Evolutionary conservation across 2,888 invertebrate species (phyloP), one percentile per base, ranked within the genome.

Genomic region (Oscheius onirici): DNA sequence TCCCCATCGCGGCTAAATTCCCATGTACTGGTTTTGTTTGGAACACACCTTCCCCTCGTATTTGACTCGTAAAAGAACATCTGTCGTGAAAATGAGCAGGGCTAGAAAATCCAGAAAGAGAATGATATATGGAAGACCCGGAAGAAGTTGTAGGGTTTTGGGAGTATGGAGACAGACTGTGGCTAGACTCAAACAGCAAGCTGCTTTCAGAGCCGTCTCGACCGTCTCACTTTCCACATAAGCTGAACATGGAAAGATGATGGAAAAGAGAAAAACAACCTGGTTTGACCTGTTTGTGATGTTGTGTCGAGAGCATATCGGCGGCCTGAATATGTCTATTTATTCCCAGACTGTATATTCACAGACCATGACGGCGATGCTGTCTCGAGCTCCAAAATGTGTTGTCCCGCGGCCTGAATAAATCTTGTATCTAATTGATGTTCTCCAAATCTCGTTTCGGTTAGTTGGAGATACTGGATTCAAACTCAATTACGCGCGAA

Each of bases 21-120:
- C 15, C 3, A 34, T 34, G 8, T 34, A n/a, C n/a, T n/a, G 34
- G 3, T 34, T 34, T 34, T 6, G 3, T 34, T 34, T 34, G 8
- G 44, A 40, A 71, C 80, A 78, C 89, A 94, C 94, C 91, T 92
- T 93, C 58, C 97, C 97, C 82, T 96, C 91, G 80, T 95, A 94
- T 87, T 95, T 95, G 93, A 99, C 97, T 91, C 97, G 97, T 72
- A 96, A 95, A 80, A 97, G 93, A 95, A 97, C 96, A 90, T 99
- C 99, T 34, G 95, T 93, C 52, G 96, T 95, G 89, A 97, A 99
- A 69, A 97, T 90, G 83, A 96, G 91, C 22, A 95, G 95, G 52
- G 96, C 94, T 79, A 92, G 89, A 55, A 94, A 92, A 89, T 99
- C 99, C 81, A 93, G 92, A 75, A 92, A 92, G 89, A 97, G 96